phyloP scores from a whole-genome alignment of 2,113 vertebrate genomes.

The Siphamia tubifer region DNA sequence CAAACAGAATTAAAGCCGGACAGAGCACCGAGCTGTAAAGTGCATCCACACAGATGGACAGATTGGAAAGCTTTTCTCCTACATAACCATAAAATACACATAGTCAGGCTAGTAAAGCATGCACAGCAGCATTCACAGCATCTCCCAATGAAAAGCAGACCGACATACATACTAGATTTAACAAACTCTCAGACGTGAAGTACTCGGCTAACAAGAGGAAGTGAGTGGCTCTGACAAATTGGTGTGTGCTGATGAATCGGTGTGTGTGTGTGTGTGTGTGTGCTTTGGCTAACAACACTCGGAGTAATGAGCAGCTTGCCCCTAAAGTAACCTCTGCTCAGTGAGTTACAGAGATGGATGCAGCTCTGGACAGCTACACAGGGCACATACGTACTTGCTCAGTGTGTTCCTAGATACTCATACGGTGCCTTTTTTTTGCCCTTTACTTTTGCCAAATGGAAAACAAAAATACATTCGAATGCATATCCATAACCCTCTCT shows the following conservation, averaged over 20 bases:
- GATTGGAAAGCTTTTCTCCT: not conserved
- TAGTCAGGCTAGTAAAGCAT: not conserved
- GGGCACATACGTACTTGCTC: not conserved
- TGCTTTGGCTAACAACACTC: constrained; percentile 72
- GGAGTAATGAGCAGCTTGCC: constrained; percentile 77
- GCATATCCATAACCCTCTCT: constrained; percentile 2
- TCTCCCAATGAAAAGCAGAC: not conserved
- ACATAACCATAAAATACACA: not conserved
- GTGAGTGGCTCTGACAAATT: constrained; percentile 70
- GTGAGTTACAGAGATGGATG: constrained; percentile 65
- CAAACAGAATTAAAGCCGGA: constrained; percentile 32
- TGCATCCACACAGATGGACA: not conserved
- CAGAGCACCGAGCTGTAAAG: not conserved
- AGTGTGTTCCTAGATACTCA: not conserved
- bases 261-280: constrained; percentile 39
- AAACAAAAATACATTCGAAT: constrained; percentile 17
- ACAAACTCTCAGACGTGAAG: constrained; percentile 66
- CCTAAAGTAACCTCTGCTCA: constrained; percentile 62
- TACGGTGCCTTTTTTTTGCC: not conserved
- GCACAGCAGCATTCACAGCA: not conserved
- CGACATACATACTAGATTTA: not conserved
- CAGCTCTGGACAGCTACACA: not conserved
- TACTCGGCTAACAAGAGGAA: constrained; percentile 68
- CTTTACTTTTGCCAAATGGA: no score
- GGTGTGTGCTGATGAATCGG: constrained; percentile 69